Base-by-base conservation (phyloP, 2,888 invertebrate species). In the Drosophila paramelanica region DNA sequence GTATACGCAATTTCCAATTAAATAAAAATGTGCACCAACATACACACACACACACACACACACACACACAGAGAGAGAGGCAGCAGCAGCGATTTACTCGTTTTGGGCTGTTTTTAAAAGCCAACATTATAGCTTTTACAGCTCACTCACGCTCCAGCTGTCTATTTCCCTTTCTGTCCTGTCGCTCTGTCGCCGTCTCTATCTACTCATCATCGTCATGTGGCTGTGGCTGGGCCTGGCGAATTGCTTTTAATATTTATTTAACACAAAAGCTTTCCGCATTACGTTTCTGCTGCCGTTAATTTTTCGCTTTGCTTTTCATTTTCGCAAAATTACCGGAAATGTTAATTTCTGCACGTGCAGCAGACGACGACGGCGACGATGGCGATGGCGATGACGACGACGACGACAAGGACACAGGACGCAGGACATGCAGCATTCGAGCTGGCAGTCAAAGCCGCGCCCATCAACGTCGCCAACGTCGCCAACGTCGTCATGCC, bases 261-360 rank as follows among this genome's bases (percentile, higher is more conserved):
- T 85, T 82, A 85, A 88, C 81, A 85, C 85, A 85, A 85, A 85
- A 86, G 85, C 87, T 77, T 85, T 85, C 87, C 84, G 86, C 81
- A 79, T 82, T 82, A 67, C 84, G 84, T 81, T 84, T 84, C 77
- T 70, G 80, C 81, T 75, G 87, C 73, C 77, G 81, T 85, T 85
- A 81, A 88, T 86, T 86, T 86, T 88, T 86, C 88, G 85, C 87
- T 88, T 85, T 88, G 86, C 87, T 83, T 88, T 85, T 86, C 88
- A 86, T 86, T 86, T 86, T 84, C 88, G 87, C 79, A 86, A 86
- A 86, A 86, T 86, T 86, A 88, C 86, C 87, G 86, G 86, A 86
- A 86, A 86, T 88, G 86, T 86, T 86, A 88, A 86, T 86, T 86
- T 86, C 88, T 87, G 87, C 89, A 88, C 87, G 86, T 86, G 86